Base-by-base conservation (phyloP, 1,140 invertebrate species). In the Melitaea cinxia region DNA sequence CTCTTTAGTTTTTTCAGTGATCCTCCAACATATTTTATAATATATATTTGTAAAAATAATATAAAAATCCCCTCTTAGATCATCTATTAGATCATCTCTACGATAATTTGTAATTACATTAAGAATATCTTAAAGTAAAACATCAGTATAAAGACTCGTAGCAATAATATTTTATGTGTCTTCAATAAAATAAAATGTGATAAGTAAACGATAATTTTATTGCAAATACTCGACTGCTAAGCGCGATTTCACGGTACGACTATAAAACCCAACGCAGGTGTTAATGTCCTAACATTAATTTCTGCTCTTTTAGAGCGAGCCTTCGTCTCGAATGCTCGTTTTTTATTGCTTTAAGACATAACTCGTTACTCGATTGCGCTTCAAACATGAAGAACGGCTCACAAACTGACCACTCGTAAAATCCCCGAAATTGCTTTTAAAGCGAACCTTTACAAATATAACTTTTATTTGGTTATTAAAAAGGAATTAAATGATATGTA, bases 361-460 rank as follows among this genome's bases (percentile, higher is more conserved):
- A 67, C 39, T 63, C 61, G 70, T 37, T 37, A 37, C 65, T 65
- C 58, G 70, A 72, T 71, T 68, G 54, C 66, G 59, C 68, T 77
- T 37, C 56, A 70, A 69, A 73, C 66, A 70, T 75, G 73, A 77
- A 75, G 62, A 75, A 75, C 63, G 65, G 67, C 42, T 47, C 39
- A 59, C 59, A 65, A 61, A 73, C 70, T 77, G 72, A 71, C 75
- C 70, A 80, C 61, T 80, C 77, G 76, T 80, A 75, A 76, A 78
- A 75, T 47, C 52, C 52, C 67, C 24, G 58, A 68, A 74, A 77
- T 75, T 75, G 69, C 70, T 79, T 75, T 75, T 67, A 61, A 54
- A 57, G 50, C 50, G 58, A 47, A 47, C 42, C 1, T 47, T 9
- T 59, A 67, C 55, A 52, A 58, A 58, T 58, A 47, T 65, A 52